Base-by-base conservation (phyloP, 1,140 invertebrate species). In the Aphaenogaster ashmeadi region DNA sequence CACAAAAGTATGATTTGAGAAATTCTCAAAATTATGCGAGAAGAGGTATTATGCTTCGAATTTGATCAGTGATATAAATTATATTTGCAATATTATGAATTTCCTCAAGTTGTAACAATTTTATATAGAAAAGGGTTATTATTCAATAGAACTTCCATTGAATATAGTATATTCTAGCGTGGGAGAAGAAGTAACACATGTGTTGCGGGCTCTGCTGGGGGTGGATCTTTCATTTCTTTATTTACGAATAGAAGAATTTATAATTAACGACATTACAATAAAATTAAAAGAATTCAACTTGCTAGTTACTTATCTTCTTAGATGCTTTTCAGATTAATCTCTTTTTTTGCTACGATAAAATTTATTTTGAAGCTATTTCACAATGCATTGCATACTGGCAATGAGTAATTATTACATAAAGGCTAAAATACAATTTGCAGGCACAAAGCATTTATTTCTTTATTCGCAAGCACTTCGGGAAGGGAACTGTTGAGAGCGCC, bases 161-260 rank as follows among this genome's bases (percentile, higher is more conserved):
- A 95, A 89, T 75, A 36, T 64, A 94, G 85, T 87, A 87, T 93
- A 92, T 85, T 87, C 87, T 72, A 87, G 90, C 91, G 93, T 94
- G 91, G 93, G 93, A 94, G 91, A 94, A 89, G 87, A 71, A 87
- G 74, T 88, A 79, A 38, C 66, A 74, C 92, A 77, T 93, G 93
- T 91, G 93, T 89, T 94, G 92, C 90, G 77, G 83, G 91, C 94
- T 94, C 93, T 95, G 94, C 94, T 95, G 94, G 94, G 94, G 94
- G 94, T 94, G 92, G 88, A 92, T 94, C 89, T 8, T 33, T 18
- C 44, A 77, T n/a, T 47, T 62, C 27, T 33, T 64, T 7, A 64
- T 44, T 44, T 81, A 56, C 0, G 36, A 78, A 60, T 47, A 38
- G 7, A 66, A 1, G 3, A 7, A 56, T 67, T 52, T 38, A 36